Base-by-base conservation (phyloP, 2,113 vertebrate species). In the Zingel zingel region DNA sequence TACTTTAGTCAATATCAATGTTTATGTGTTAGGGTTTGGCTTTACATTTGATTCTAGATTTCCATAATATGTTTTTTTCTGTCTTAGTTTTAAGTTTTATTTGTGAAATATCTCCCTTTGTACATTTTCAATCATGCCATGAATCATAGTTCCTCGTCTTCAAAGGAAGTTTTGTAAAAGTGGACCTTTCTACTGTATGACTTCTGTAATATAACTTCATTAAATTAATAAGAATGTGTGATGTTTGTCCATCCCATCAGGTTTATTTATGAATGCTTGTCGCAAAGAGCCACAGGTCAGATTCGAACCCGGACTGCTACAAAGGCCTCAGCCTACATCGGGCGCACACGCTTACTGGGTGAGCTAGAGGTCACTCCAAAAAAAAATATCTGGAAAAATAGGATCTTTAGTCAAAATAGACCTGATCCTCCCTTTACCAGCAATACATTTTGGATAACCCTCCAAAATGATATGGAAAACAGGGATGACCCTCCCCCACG, bases 151-250 rank as follows among this genome's bases (percentile, higher is more conserved):
- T 72, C 3, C 57, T 67, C 50, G 27, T 16, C 50, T 56, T 84
- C 23, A 50, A 54, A 71, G 39, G 54, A 33, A 13, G 45, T 57
- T 73, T 82, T 85, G 39, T 68, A 76, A 56, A 36, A 25, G 27
- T 77, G 45, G 15, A 62, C 8, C 12, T 77, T 80, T 81, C n/a
- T 51, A 66, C 65, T 62, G 56, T 72, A 25, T 36, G 51, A 64
- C 23, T 48, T 75, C 51, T 82, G 81, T 80, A 50, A 63, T 63
- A 56, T 66, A 77, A 43, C 30, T n/a, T 83, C 12, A 90, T 82
- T 88, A 90, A 90, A 83, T n/a, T 66, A 30, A 74, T 39, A 25
- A 71, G 71, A 82, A 87, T 83, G 66, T 58, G 27, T 74, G 36
- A 84, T 50, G 18, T 25, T 30, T 68, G 18, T 58, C 9, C 71